Evolutionary conservation across 2,888 invertebrate genomes (phyloP).

Genomic region (Atethmia centrago): DNA sequence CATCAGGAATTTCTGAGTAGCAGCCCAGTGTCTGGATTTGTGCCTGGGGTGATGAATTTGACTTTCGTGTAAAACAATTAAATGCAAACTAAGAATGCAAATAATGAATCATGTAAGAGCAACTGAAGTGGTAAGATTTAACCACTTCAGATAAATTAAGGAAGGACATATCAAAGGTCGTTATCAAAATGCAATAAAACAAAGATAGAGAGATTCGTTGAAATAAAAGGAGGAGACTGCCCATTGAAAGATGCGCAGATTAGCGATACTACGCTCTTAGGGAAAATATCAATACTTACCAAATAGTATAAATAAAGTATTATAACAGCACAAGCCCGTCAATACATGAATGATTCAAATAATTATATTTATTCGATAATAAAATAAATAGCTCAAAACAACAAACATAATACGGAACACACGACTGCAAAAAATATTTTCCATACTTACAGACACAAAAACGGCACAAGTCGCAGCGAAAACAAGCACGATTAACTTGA

Average conservation of each 20-base stretch:
- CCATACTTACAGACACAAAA: slow-evolving; percentile 72
- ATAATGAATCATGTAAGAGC: neutral
- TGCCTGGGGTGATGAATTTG: too few relatives aligned
- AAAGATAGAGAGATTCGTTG: neutral
- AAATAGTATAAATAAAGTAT: too few relatives aligned
- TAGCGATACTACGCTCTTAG: neutral
- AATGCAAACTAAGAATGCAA: too few relatives aligned
- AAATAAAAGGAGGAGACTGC: neutral
- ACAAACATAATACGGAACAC: neutral
- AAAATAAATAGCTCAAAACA: neutral
- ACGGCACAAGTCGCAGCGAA: slow-evolving; percentile 65
- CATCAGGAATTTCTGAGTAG: neutral
- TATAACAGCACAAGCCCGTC: neutral
- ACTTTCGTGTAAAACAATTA: too few relatives aligned
- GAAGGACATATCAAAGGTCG: neutral
- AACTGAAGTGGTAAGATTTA: neutral
- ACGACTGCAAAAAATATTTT: neutral
- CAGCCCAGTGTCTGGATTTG: neutral
- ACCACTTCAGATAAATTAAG: neutral
- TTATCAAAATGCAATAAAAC: neutral
- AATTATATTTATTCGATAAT: neutral
- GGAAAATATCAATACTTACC: neutral
- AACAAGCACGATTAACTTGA: slow-evolving; percentile 64
- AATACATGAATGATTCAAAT: neutral
- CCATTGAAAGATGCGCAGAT: neutral